Base-by-base conservation (phyloP, 2,888 invertebrate species). In the Sialis fuliginosa region DNA sequence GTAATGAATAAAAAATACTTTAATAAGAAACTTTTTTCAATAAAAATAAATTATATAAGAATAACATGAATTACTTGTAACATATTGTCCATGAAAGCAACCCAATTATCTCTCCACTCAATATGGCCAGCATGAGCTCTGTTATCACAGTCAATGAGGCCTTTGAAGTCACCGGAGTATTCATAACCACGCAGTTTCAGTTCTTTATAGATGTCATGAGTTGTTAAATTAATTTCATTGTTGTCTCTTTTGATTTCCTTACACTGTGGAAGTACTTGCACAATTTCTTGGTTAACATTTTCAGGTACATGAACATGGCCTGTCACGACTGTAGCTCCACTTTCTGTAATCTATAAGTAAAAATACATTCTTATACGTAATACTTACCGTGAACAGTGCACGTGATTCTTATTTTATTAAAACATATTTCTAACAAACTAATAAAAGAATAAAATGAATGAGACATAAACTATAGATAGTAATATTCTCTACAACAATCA, bases 71-170 rank as follows among this genome's bases (percentile, higher is more conserved):
- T 22, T 22, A 22, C 22, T 22, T 93, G 93, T 9, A 93, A 69
- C 79, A 93, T 81, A 34, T 84, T 83, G 65, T 93, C 92, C 67
- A 93, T 75, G 62, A 89, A 89, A 4, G 85, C 75, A 6, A 86
- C 79, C 90, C 91, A 93, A 64, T 88, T 86, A n/a, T 56, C 55
- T 1, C 58, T 57, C 57, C 60, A 60, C 46, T 60, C 53, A 33
- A 57, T 52, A 5, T 50, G 52, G 31, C 55, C 53, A 5, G 57
- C 46, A 5, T 61, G 59, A 22, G 60, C 56, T 1, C 56, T 52
- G 10, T 64, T 47, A 6, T 49, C 55, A 13, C 64, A 45, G 34
- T 49, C 55, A 47, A 63, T 60, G 30, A 65, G 56, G 5, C 53
- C 50, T 45, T 60, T 62, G 53, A 57, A 65, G 1, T 47, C 46